phyloP scores from a whole-genome alignment of 2,888 invertebrate genomes.

The Andrena flavipes region DNA sequence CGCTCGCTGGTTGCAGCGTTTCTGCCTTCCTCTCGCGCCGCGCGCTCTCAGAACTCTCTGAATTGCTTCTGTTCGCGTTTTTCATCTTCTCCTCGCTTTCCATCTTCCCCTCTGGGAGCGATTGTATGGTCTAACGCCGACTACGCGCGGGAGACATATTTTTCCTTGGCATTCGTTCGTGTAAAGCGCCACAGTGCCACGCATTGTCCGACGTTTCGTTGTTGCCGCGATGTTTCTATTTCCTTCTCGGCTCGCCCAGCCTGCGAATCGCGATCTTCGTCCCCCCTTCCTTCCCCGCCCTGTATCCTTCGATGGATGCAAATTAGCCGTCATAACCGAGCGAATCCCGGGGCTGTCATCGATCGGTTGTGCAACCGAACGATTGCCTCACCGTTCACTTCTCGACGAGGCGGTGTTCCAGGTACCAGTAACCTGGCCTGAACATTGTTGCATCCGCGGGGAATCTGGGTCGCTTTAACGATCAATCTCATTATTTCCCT shows the following conservation, averaged over 20 bases:
- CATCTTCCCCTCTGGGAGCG: neutral
- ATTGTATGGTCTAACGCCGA: neutral
- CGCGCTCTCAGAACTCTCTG: neutral
- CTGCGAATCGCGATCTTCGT: neutral
- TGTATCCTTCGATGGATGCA: slow-evolving; percentile 55
- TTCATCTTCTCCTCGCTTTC: neutral
- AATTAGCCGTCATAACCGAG: slow-evolving; percentile 60
- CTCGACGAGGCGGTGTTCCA: slow-evolving; percentile 43
- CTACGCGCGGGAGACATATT: too few relatives aligned
- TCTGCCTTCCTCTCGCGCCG: neutral
- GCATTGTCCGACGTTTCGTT: neutral
- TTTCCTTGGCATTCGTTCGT: neutral
- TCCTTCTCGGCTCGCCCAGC: neutral
- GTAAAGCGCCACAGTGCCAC: neutral
- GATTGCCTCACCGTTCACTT: slow-evolving; percentile 55
- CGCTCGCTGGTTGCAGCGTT: neutral
- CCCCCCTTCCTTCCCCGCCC: slow-evolving; percentile 1
- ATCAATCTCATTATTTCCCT: slow-evolving; percentile 46
- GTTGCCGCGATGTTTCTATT: neutral
- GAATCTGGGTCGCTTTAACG: slow-evolving; percentile 59
- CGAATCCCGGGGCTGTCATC: slow-evolving; percentile 53
- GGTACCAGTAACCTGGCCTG: slow-evolving; percentile 47
- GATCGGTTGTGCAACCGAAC: slow-evolving; percentile 55
- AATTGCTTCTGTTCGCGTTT: neutral
- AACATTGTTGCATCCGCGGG: slow-evolving; percentile 54